Percentiles rank a stretch among this genome's conserved stretches.
These are phyloP conservation scores for Mythimna vitellina DNA, from an alignment of 2,888 invertebrate genomes.

Conservation along the genomic window DNA sequence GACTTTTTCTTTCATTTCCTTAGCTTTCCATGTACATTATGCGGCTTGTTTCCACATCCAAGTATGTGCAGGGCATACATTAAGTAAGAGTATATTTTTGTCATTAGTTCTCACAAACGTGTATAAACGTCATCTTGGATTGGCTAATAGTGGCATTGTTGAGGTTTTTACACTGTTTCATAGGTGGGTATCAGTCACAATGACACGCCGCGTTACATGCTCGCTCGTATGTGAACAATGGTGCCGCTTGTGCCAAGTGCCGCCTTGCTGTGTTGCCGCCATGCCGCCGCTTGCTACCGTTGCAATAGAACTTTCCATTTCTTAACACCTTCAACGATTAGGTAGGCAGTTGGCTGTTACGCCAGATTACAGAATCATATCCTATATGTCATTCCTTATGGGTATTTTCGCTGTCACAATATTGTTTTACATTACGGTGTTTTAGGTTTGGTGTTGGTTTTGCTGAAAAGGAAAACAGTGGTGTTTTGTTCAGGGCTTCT, in stretches of 20 bases:
- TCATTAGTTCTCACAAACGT: slow-evolving; percentile 70
- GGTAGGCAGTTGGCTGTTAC: slow-evolving; percentile 41
- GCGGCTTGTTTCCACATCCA: slow-evolving; percentile 28
- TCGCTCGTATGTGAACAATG: slow-evolving; percentile 78
- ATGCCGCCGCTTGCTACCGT: slow-evolving; percentile 37
- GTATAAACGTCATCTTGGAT: slow-evolving; percentile 68
- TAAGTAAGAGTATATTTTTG: slow-evolving; percentile 41
- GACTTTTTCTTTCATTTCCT: slow-evolving; percentile 24
- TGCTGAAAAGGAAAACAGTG: slow-evolving; percentile 1
- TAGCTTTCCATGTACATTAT: slow-evolving; percentile 26
- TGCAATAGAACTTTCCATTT: slow-evolving; percentile 70
- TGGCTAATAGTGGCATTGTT: slow-evolving; percentile 81
- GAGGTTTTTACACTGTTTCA: slow-evolving; percentile 74
- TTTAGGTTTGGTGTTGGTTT: background rate
- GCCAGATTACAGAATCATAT: slow-evolving; percentile 51
- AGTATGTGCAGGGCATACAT: slow-evolving; percentile 29
- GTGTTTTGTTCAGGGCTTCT: background rate
- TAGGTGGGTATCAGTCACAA: slow-evolving; percentile 73
- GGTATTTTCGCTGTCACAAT: slow-evolving; percentile 17
- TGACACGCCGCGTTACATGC: slow-evolving; percentile 78
- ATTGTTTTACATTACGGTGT: background rate
- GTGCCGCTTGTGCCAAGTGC: slow-evolving; percentile 72
- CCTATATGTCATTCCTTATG: slow-evolving; percentile 19
- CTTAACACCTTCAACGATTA: slow-evolving; percentile 69
- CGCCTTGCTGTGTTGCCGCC: slow-evolving; percentile 18